Evolutionary conservation across 1,140 invertebrate species (phyloP).

Genomic region (Cydia amplana): DNA sequence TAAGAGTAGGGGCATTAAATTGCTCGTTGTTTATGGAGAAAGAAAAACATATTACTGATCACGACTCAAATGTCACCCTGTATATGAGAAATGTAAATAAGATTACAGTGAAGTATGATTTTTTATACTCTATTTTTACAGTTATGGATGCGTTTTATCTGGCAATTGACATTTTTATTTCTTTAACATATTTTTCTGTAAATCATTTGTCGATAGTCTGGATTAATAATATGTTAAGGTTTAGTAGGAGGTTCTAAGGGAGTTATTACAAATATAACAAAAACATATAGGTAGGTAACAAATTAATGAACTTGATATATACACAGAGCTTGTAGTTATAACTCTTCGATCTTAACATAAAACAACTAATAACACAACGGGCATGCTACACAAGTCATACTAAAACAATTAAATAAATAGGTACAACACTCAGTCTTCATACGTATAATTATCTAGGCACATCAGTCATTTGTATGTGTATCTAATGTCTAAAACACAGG

Average conservation of each 20-base stretch:
- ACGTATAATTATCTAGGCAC: background rate
- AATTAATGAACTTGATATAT: background rate
- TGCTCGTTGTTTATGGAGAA: no score
- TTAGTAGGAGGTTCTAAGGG: background rate
- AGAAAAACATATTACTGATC: no score
- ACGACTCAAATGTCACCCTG: no score
- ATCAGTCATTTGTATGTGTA: background rate
- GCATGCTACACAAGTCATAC: background rate
- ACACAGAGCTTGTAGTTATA: background rate
- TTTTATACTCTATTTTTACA: no score
- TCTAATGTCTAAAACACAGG: background rate
- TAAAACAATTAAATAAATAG: background rate
- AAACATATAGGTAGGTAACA: background rate
- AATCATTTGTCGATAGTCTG: background rate
- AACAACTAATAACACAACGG: conserved; percentile 10
- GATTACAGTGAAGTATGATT: no score
- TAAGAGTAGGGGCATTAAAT: no score
- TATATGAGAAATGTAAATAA: no score
- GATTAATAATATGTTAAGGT: background rate
- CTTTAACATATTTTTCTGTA: no score
- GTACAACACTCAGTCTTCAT: background rate
- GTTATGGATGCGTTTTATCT: no score
- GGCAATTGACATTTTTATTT: no score
- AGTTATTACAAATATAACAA: background rate
- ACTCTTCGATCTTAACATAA: background rate